Conservation (phyloP, 2,113 vertebrate species). For the Camelus dromedarius region DNA sequence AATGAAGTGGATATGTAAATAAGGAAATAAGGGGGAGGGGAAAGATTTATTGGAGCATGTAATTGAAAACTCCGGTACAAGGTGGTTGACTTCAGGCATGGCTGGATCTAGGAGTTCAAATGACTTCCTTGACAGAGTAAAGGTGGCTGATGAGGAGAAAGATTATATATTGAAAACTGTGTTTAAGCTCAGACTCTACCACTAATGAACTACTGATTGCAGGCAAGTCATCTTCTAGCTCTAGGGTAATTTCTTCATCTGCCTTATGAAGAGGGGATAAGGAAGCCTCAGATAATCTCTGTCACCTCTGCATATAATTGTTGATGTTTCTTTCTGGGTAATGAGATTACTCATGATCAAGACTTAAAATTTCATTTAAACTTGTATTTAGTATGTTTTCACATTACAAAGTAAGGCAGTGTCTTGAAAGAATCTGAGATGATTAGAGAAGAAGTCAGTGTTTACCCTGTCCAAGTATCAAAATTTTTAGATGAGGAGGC, state of each 20-base stretch:
- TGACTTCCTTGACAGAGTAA: neutral
- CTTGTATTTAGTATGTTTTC: constrained; percentile 24
- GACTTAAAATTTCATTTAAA: constrained; percentile 8
- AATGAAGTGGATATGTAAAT: neutral
- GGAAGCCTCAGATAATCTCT: neutral
- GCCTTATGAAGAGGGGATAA: neutral
- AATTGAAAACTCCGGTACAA: neutral
- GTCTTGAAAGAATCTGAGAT: neutral
- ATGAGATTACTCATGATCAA: neutral
- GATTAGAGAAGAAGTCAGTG: neutral
- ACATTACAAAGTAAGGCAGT: neutral
- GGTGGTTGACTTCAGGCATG: neutral
- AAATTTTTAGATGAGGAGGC: neutral
- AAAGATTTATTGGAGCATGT: neutral
- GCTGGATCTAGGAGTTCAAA: neutral
- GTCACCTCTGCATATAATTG: neutral
- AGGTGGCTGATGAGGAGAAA: neutral
- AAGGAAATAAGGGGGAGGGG: neutral
- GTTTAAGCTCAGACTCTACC: neutral
- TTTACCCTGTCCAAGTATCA: neutral
- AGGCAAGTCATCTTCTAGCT: neutral
- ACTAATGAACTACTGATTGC: neutral
- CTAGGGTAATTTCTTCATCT: neutral
- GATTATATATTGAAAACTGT: neutral
- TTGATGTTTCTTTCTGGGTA: neutral